These are phyloP conservation scores for Hedychridium roseum DNA, from an alignment of 2,888 invertebrate species.

Conservation along the genomic window DNA sequence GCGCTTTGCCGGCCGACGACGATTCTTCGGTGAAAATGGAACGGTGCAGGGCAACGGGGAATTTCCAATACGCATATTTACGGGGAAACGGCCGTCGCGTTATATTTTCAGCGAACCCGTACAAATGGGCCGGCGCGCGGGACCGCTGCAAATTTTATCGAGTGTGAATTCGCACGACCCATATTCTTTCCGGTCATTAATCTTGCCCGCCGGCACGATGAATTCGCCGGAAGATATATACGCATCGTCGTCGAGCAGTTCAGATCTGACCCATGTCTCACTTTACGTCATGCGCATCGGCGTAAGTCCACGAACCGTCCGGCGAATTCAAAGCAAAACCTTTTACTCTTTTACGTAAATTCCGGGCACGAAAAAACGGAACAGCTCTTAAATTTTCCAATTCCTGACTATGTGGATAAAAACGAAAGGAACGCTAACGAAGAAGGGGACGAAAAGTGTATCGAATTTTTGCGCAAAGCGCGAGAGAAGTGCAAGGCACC, in stretches of 20 bases:
- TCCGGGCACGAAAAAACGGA: no score
- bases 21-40: slow-evolving; percentile 33
- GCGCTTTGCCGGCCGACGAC: slow-evolving; percentile 22
- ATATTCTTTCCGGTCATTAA: slow-evolving; percentile 49
- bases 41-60: slow-evolving; percentile 23
- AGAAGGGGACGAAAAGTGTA: slow-evolving; percentile 1
- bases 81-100: slow-evolving; percentile 16
- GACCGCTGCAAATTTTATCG: slow-evolving; percentile 49
- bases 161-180: slow-evolving; percentile 47
- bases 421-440: background rate
- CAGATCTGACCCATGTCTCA: slow-evolving; percentile 15
- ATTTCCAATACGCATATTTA: slow-evolving; percentile 36
- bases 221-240: slow-evolving; percentile 32
- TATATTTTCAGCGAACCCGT: slow-evolving; percentile 31
- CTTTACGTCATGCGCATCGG: no score
- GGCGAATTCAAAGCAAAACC: no score
- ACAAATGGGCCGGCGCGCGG: slow-evolving; percentile 35
- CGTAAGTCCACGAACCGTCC: no score
- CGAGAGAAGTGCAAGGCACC: background rate
- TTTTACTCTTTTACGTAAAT: no score
- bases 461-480: slow-evolving; percentile 1
- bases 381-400: no score
- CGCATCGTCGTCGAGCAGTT: slow-evolving; percentile 19
- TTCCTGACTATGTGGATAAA: no score
- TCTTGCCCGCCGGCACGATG: slow-evolving; percentile 35